A percentile compares a stretch with the other conserved stretches of the same genome.
These are phyloP conservation scores for Hypothenemus hampei DNA, from an alignment of 1,140 invertebrate genomes.

Conservation along the genomic window DNA sequence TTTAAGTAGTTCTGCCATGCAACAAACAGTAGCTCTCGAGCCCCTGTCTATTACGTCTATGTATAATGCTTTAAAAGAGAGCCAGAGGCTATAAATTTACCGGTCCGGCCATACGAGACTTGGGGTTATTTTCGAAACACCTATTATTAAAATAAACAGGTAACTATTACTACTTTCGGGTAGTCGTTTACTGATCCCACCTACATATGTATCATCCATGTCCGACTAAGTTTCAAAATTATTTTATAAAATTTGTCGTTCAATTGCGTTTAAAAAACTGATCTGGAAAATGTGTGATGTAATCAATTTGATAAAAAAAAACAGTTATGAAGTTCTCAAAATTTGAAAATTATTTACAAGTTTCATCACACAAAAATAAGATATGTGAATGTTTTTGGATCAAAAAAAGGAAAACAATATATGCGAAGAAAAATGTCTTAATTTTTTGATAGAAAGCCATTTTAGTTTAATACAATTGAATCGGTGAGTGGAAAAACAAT, in stretches of 20 bases:
- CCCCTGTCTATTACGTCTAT: neutral
- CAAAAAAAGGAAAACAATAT: too few species aligned
- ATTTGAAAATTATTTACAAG: neutral
- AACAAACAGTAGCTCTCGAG: neutral
- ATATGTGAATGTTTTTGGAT: too few species aligned
- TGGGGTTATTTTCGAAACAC: neutral
- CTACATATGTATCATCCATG: too few species aligned
- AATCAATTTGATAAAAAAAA: neutral
- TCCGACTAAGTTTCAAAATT: too few species aligned
- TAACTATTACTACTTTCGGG: neutral
- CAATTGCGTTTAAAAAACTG: neutral
- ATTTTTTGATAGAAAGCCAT: too few species aligned
- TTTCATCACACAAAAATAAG: too few species aligned
- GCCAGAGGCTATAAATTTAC: neutral
- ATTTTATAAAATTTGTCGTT: neutral
- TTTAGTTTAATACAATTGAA: too few species aligned
- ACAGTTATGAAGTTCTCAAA: neutral
- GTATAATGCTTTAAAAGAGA: neutral
- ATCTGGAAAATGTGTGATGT: neutral
- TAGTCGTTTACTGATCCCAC: neutral
- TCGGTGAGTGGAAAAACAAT: too few species aligned
- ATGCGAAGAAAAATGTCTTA: too few species aligned
- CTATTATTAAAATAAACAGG: slow-evolving; percentile 6
- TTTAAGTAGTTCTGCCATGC: neutral
- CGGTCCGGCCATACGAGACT: neutral